Evolutionary conservation across 2,797 vertebrate genomes (phyloP).

Genomic region (Cyclura pinguis): DNA sequence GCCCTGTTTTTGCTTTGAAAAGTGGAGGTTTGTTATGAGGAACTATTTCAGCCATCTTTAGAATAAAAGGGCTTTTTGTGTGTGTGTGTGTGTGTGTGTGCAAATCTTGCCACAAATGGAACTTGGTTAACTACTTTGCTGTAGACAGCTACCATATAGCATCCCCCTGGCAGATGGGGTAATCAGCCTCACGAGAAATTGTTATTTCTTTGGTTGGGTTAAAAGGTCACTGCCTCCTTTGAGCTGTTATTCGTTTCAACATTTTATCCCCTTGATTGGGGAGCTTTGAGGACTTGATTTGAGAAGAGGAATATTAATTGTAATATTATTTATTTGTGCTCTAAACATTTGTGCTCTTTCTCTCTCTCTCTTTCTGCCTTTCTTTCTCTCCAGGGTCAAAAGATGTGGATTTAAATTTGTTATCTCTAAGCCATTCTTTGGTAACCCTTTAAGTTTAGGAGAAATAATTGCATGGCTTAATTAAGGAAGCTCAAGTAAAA

Average conservation of each 20-base stretch:
- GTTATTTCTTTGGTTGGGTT: constrained; percentile 14
- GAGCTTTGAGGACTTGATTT: constrained; percentile 36
- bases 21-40: constrained; percentile 13
- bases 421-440: constrained; percentile 22
- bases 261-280: constrained; percentile 40
- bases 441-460: constrained; percentile 27
- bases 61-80: constrained; percentile 6
- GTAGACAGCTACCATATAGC: not conserved
- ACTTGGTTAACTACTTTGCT: constrained; percentile 26
- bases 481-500: constrained; percentile 35
- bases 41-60: not conserved
- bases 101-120: not conserved
- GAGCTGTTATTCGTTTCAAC: constrained; percentile 16
- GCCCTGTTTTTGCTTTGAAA: not conserved
- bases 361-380: not conserved
- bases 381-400: constrained; percentile 6
- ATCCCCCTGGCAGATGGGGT: constrained; percentile 7
- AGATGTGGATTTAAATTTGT: constrained; percentile 34
- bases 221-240: constrained; percentile 5
- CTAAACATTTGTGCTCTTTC: not conserved
- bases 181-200: constrained; percentile 31
- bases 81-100: not conserved
- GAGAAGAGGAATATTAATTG: constrained; percentile 25
- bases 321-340: constrained; percentile 8
- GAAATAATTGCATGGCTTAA: constrained; percentile 24